phyloP scores from a whole-genome alignment of 2,888 invertebrate species.

The Timandra comae region DNA sequence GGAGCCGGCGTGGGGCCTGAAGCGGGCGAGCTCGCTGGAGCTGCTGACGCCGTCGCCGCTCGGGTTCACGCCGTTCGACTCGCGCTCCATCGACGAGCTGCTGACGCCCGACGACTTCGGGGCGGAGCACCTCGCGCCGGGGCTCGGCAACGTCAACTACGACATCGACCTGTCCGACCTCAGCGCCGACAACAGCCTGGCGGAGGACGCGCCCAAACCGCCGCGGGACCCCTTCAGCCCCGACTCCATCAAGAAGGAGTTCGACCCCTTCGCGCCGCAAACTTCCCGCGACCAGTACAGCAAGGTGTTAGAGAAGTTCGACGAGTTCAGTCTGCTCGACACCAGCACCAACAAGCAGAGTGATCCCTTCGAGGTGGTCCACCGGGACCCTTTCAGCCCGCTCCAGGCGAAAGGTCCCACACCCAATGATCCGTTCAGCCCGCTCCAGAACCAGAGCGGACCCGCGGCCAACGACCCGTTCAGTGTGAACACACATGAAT shows the following conservation, averaged over 20 bases:
- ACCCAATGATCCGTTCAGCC: conserved; percentile 31
- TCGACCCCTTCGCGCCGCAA: conserved; percentile 73
- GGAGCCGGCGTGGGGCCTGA: conserved; percentile 51
- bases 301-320: conserved; percentile 45
- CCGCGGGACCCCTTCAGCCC: conserved; percentile 77
- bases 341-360: conserved; percentile 26
- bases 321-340: conserved; percentile 52
- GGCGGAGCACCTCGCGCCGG: conserved; percentile 73
- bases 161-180: conserved; percentile 86
- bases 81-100: conserved; percentile 75
- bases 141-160: conserved; percentile 83
- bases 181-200: conserved; percentile 83
- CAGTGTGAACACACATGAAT: conserved; percentile 19
- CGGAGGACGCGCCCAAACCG: conserved; percentile 69
- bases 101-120: conserved; percentile 79
- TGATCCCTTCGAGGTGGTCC: conserved; percentile 56
- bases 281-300: conserved; percentile 35
- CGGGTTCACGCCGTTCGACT: conserved; percentile 74
- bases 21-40: conserved; percentile 65
- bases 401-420: background rate
- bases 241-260: conserved; percentile 53
- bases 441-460: conserved; percentile 12
- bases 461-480: conserved; percentile 2
- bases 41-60: conserved; percentile 77
- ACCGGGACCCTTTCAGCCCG: conserved; percentile 38